Percentiles rank a stretch among this genome's conserved stretches.
phyloP scores from a whole-genome alignment of 2,113 vertebrate species.

The Alexandromys fortis region DNA sequence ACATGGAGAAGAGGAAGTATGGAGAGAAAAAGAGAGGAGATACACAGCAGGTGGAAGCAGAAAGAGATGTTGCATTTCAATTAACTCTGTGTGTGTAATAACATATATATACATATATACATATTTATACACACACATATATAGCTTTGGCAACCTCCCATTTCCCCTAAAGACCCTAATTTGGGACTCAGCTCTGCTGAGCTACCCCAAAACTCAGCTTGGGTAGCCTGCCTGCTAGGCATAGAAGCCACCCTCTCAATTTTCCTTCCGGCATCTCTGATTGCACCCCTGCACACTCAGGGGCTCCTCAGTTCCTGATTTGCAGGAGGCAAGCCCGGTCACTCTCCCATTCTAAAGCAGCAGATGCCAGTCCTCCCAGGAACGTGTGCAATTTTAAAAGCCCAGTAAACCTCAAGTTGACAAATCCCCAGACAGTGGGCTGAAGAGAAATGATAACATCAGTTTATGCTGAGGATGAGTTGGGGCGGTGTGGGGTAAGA shows the following conservation, averaged over 20 bases:
- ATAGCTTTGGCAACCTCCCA: neutral
- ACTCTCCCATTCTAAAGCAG: accelerated
- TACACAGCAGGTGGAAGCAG: neutral
- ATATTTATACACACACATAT: too few species aligned
- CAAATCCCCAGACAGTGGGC: neutral
- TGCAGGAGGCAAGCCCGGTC: neutral
- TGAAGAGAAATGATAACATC: neutral
- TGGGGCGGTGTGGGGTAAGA: neutral
- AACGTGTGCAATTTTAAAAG: neutral
- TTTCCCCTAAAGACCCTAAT: neutral
- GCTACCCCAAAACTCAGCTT: neutral
- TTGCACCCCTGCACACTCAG: neutral
- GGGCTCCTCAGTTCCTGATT: neutral
- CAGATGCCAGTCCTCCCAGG: neutral
- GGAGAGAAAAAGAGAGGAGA: neutral
- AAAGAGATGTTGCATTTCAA: neutral
- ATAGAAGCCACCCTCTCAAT: accelerated
- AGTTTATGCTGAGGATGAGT: neutral
- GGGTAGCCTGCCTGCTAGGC: neutral
- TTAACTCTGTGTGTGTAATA: too few species aligned
- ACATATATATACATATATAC: too few species aligned
- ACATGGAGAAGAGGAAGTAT: neutral
- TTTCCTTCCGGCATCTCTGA: accelerated
- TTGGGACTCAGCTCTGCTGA: neutral
- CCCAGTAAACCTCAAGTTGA: neutral